Percentiles rank a stretch among this genome's conserved stretches.
These are phyloP conservation scores for Melitaea athalia DNA, from an alignment of 2,888 invertebrate genomes.

Conservation along the genomic window DNA sequence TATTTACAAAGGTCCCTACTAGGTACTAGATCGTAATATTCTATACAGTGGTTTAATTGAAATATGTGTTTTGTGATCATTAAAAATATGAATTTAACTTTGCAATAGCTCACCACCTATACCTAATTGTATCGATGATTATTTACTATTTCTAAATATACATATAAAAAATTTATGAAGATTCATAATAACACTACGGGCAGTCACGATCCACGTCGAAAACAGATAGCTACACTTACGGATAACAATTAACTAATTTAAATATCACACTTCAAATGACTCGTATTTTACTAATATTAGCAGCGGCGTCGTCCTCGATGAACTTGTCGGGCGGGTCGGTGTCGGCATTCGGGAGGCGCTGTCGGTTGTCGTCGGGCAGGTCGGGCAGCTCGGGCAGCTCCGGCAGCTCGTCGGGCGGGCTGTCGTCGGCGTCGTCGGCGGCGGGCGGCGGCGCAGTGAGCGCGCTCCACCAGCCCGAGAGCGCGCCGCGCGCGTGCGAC, in stretches of 20 bases:
- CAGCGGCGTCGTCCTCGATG: slow-evolving; percentile 55
- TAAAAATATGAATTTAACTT: slow-evolving; percentile 9
- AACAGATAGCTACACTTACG: slow-evolving; percentile 28
- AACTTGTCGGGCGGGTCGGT: slow-evolving; percentile 62
- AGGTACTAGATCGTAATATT: not conserved
- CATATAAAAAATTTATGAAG: not conserved
- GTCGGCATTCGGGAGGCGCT: slow-evolving; percentile 31
- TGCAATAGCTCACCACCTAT: not conserved
- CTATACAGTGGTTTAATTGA: not conserved
- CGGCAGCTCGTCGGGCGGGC: slow-evolving; percentile 49
- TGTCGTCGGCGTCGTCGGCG: slow-evolving; percentile 30
- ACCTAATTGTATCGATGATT: slow-evolving; percentile 9
- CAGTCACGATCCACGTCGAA: slow-evolving; percentile 19
- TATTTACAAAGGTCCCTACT: not conserved
- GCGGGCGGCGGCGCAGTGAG: slow-evolving; percentile 57
- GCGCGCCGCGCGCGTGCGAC: slow-evolving; percentile 93
- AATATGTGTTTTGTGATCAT: not conserved
- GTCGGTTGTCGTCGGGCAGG: slow-evolving; percentile 41
- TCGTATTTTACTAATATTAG: slow-evolving; percentile 57
- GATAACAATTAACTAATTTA: slow-evolving; percentile 26
- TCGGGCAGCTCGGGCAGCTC: slow-evolving; percentile 51
- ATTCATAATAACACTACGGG: slow-evolving; percentile 14
- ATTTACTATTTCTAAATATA: not conserved
- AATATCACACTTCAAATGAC: slow-evolving; percentile 52
- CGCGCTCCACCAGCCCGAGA: slow-evolving; percentile 92